A percentile compares a stretch with the other conserved stretches of the same genome.
These are phyloP conservation scores for Leptopilina drosophilae DNA, from an alignment of 2,888 invertebrate genomes.

Conservation along the genomic window DNA sequence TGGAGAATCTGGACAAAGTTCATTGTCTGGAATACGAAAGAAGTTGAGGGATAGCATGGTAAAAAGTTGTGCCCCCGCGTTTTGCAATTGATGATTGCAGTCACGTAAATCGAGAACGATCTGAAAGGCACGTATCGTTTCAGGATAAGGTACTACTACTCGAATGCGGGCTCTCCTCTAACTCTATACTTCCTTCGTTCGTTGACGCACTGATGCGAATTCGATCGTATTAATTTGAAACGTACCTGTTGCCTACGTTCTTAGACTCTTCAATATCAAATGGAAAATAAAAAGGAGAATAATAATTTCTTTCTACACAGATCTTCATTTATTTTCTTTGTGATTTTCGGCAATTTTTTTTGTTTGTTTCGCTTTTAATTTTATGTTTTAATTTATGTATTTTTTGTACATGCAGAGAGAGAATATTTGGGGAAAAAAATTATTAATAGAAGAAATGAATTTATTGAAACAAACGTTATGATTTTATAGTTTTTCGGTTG, in stretches of 20 bases:
- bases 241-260: conserved; percentile 34
- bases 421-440: no score
- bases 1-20: conserved; percentile 36
- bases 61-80: conserved; percentile 7
- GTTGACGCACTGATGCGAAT: conserved; percentile 37
- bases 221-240: conserved; percentile 33
- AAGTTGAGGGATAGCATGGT: conserved; percentile 19
- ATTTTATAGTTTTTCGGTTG: no score
- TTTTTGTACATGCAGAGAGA: no score
- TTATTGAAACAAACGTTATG: no score
- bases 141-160: conserved; percentile 34
- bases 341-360: no score
- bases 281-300: not conserved
- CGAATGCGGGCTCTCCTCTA: not conserved
- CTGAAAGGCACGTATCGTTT: conserved; percentile 29
- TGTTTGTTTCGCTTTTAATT: no score
- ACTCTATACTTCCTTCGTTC: conserved; percentile 17
- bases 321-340: not conserved
- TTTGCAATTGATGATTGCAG: conserved; percentile 8
- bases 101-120: conserved; percentile 31
- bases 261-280: conserved; percentile 12
- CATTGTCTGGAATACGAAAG: conserved; percentile 36
- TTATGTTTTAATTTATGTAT: no score
- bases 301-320: not conserved
- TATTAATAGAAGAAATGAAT: no score